Conservation (phyloP, 1,140 invertebrate species). For the Apis dorsata region DNA sequence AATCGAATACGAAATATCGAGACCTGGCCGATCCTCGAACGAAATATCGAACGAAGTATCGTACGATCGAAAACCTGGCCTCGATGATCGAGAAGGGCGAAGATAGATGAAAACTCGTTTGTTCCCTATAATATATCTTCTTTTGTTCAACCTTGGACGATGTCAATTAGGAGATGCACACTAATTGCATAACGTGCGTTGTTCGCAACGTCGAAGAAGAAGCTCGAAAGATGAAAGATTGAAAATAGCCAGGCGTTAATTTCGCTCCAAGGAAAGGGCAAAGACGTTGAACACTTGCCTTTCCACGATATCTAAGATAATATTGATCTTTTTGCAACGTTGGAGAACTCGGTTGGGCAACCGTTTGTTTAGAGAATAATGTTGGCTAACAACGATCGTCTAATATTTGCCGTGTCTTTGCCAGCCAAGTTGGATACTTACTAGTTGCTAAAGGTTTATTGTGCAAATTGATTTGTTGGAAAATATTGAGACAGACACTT, state of each 20-base stretch:
- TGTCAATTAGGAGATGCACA: slow-evolving; percentile 56
- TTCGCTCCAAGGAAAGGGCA: slow-evolving; percentile 52
- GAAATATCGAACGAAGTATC: background rate
- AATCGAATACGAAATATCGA: background rate
- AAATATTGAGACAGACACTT: too few relatives aligned
- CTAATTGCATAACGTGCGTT: slow-evolving; percentile 50
- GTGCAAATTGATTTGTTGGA: background rate
- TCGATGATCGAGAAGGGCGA: background rate
- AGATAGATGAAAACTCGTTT: background rate
- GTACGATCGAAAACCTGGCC: background rate
- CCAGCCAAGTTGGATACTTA: background rate
- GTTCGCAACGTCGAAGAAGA: slow-evolving; percentile 15
- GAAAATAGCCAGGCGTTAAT: slow-evolving; percentile 50
- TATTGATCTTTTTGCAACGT: background rate
- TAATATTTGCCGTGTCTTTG: slow-evolving; percentile 1
- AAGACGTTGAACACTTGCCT: slow-evolving; percentile 16
- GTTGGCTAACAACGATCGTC: background rate
- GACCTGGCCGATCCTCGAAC: too few relatives aligned
- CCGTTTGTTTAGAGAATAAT: background rate
- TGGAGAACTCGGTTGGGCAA: slow-evolving; percentile 4
- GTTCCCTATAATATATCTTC: background rate
- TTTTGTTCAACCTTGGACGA: slow-evolving; percentile 42
- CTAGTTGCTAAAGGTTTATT: background rate
- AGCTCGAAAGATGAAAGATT: slow-evolving; percentile 17
- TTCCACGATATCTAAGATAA: background rate